Percentiles rank a stretch among this genome's conserved stretches.
These are phyloP conservation scores for Calvadosia cruxmelitensis DNA, from an alignment of 30 jellyfish, hydroid and myxozoan genomes.

Conservation along the genomic window DNA sequence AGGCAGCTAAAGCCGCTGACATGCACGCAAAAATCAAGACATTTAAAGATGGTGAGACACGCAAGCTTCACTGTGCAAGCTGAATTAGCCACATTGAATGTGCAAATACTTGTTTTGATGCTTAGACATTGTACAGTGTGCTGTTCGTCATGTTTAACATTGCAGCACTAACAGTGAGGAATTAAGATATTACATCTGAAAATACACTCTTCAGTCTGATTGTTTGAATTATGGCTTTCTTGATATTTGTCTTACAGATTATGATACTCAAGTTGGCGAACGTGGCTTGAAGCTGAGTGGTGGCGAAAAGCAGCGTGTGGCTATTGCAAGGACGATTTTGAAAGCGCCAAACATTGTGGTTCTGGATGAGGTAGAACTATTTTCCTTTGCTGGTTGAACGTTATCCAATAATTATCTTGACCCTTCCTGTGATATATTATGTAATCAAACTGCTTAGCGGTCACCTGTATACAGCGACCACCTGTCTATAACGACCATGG, in stretches of 20 bases:
- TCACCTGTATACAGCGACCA: too few relatives aligned
- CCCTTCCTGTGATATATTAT: too few relatives aligned
- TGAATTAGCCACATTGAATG: too few relatives aligned
- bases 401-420: too few relatives aligned
- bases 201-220: too few relatives aligned
- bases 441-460: too few relatives aligned
- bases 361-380: conserved; percentile 81
- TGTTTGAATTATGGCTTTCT: too few relatives aligned
- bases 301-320: conserved; percentile 98
- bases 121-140: background rate
- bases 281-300: conserved; percentile 98
- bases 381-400: too few relatives aligned
- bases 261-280: conserved; percentile 90
- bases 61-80: too few relatives aligned
- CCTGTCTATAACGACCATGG: too few relatives aligned
- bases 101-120: too few relatives aligned
- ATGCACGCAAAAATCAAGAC: conserved; percentile 52
- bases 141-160: background rate
- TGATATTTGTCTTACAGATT: conserved; percentile 29
- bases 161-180: background rate
- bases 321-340: conserved; percentile 92
- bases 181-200: background rate
- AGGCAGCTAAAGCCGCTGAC: conserved; percentile 95
- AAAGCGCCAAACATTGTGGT: conserved; percentile 89
- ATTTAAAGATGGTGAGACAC: conserved; percentile 76